Percentiles rank a stretch among this genome's conserved stretches.
These are phyloP conservation scores for Elymnias hypermnestra DNA, from an alignment of 1,140 invertebrate species.

Conservation along the genomic window DNA sequence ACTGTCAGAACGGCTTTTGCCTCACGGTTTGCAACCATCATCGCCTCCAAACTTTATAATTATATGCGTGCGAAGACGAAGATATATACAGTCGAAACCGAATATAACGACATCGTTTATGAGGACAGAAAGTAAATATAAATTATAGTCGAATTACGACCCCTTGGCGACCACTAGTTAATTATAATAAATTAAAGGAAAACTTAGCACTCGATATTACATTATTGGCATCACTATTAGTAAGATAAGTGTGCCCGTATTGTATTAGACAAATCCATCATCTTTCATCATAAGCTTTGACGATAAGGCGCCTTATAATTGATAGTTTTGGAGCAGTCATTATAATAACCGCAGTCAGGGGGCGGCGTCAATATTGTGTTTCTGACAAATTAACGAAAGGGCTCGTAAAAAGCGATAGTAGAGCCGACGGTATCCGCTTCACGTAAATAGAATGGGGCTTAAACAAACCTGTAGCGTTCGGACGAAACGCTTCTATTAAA, in stretches of 20 bases:
- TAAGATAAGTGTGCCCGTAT: conserved; percentile 15
- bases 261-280: conserved; percentile 25
- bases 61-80: too few relatives aligned
- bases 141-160: too few relatives aligned
- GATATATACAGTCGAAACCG: too few relatives aligned
- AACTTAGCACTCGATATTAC: not conserved
- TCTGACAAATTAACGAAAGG: conserved; percentile 63
- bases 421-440: conserved; percentile 23
- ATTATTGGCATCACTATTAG: not conserved
- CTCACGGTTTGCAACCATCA: too few relatives aligned
- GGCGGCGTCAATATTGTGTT: conserved; percentile 60
- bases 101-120: too few relatives aligned
- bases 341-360: conserved; percentile 39
- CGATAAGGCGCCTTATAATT: conserved; percentile 57
- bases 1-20: too few relatives aligned
- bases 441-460: conserved; percentile 23
- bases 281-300: conserved; percentile 33
- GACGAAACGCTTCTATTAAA: not conserved
- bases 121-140: too few relatives aligned
- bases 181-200: too few relatives aligned
- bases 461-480: not conserved
- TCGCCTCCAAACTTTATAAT: too few relatives aligned
- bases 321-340: conserved; percentile 52
- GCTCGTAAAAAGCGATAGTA: conserved; percentile 25
- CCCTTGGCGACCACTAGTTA: too few relatives aligned